Evolutionary conservation across 53 echinoderm and acorn worm genomes (phyloP).

Genomic region (Actinopyga echinites): DNA sequence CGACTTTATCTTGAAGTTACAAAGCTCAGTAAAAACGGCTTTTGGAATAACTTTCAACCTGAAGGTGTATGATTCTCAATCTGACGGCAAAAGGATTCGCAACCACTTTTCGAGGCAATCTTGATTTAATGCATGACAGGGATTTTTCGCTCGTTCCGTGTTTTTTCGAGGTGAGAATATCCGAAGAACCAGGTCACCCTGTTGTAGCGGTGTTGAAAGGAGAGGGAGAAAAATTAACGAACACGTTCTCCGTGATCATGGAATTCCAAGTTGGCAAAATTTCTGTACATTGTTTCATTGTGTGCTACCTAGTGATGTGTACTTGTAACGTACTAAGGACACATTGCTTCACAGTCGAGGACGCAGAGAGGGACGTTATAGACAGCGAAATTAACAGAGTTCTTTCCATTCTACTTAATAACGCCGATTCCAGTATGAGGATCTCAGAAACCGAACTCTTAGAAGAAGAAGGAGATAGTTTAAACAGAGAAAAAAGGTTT

Average conservation of each 20-base stretch:
- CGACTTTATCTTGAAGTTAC: no score
- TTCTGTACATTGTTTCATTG: constrained; percentile 8
- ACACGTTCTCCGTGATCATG: neutral
- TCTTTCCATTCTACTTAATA: constrained; percentile 12
- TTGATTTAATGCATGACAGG: no score
- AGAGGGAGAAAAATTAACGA: no score
- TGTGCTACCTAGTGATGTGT: constrained; percentile 33
- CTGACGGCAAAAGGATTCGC: no score
- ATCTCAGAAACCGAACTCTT: constrained; percentile 10
- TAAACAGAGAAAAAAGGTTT: constrained; percentile 36
- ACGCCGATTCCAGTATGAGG: neutral
- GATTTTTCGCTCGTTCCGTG: no score
- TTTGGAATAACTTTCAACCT: no score
- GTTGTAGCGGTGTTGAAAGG: no score
- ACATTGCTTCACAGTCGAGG: constrained; percentile 8
- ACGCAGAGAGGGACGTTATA: neutral
- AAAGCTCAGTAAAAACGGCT: no score
- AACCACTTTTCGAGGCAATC: no score
- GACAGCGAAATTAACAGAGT: constrained; percentile 4
- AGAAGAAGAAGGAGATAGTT: neutral
- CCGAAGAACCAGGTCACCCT: no score
- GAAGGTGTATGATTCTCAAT: no score
- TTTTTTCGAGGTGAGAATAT: no score
- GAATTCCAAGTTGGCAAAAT: constrained; percentile 37
- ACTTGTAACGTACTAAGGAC: constrained; percentile 30